A percentile compares a stretch with the other conserved stretches of the same genome.
Evolutionary conservation across 2,113 vertebrate genomes (phyloP).

Genomic region (Dolichotis patagonum): DNA sequence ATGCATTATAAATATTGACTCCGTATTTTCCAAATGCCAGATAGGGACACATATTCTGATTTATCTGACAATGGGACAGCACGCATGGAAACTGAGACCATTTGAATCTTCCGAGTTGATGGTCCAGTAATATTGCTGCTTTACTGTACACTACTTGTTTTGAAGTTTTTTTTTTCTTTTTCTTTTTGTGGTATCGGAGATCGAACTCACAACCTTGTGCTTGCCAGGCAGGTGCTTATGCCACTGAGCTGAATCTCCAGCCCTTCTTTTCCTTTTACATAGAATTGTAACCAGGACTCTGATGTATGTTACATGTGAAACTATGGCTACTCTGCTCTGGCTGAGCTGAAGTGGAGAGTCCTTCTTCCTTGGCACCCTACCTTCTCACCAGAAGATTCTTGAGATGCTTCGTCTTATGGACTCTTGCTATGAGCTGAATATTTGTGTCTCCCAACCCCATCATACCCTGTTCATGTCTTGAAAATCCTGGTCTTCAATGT

Average conservation of each 20-base stretch:
- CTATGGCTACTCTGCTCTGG: not conserved
- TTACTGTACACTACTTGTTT: not conserved
- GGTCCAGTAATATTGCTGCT: not conserved
- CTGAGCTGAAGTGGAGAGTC: not conserved
- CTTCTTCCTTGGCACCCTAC: not conserved
- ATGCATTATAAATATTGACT: conserved; percentile 1
- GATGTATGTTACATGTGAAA: not conserved
- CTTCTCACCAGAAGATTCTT: not conserved
- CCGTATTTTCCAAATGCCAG: conserved; percentile 4
- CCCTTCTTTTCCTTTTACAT: not conserved
- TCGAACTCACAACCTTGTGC: no score
- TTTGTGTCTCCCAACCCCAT: not conserved
- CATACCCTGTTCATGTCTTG: not conserved
- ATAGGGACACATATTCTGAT: not conserved
- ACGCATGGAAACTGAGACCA: not conserved
- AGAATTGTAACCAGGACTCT: not conserved
- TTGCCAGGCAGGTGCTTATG: no score
- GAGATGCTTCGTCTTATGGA: not conserved
- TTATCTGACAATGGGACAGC: not conserved
- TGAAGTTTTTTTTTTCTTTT: not conserved
- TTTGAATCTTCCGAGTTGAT: not conserved
- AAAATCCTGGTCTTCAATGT: not conserved
- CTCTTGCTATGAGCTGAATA: not conserved
- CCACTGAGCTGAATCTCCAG: no score
- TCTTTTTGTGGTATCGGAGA: no score